Percentiles rank a stretch among this genome's conserved stretches.
Conservation (phyloP, 2,113 vertebrate species). For the Columba janthina region DNA sequence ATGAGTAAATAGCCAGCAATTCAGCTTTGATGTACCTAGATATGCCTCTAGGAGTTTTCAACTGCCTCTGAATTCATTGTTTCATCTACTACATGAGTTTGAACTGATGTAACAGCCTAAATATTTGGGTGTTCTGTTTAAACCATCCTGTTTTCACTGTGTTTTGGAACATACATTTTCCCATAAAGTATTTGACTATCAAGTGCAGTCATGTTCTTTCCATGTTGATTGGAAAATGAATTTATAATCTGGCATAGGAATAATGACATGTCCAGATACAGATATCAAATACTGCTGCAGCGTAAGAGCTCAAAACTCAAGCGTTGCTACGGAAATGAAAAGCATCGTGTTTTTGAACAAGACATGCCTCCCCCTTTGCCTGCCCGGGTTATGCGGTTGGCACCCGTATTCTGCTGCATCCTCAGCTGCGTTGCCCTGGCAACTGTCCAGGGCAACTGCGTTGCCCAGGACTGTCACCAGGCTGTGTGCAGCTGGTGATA, state of each 20-base stretch:
- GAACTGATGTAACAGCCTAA: not conserved
- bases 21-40: constrained; percentile 36
- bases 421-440: not conserved
- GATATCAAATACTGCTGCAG: not conserved
- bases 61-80: not conserved
- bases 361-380: not conserved
- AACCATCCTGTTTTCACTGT: not conserved
- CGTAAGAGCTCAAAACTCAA: not conserved
- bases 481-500: not conserved
- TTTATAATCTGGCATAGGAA: not conserved
- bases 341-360: not conserved
- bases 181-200: not conserved
- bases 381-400: rapidly evolving
- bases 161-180: not conserved
- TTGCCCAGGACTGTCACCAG: rapidly evolving
- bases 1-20: constrained; percentile 5
- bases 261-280: not conserved
- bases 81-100: not conserved
- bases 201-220: not conserved
- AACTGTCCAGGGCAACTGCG: too few relatives aligned
- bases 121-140: constrained; percentile 3
- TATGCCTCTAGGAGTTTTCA: constrained; percentile 27
- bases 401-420: not conserved
- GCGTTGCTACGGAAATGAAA: not conserved
- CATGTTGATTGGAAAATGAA: not conserved